These are phyloP conservation scores for Chelon auratus DNA, from an alignment of 2,797 vertebrate genomes.

Conservation along the genomic window DNA sequence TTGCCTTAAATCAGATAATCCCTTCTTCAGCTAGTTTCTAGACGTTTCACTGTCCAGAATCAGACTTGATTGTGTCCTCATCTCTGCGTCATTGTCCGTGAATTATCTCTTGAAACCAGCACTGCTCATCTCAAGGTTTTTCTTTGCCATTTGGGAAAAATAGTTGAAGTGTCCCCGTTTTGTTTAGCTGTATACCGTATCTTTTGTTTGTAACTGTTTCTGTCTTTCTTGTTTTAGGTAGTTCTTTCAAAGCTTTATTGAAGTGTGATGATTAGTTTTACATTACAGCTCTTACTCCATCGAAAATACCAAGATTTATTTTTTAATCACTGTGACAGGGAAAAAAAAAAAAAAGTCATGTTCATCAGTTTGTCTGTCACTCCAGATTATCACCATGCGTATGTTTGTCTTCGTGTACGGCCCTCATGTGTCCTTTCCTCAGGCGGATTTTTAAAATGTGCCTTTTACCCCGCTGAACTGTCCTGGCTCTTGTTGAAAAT, in stretches of 20 bases:
- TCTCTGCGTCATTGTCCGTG: constrained; percentile 21
- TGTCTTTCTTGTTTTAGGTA: constrained; percentile 37
- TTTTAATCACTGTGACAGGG: constrained; percentile 11
- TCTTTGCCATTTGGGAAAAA: constrained; percentile 45
- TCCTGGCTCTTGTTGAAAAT: constrained; percentile 45
- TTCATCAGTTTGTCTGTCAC: constrained; percentile 25
- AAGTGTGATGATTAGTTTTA: constrained; percentile 50
- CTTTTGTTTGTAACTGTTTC: constrained; percentile 19
- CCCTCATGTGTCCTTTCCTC: constrained; percentile 4
- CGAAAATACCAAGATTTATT: constrained; percentile 2
- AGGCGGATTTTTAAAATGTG: constrained; percentile 59
- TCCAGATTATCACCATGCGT: constrained; percentile 12
- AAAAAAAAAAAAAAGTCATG: background rate
- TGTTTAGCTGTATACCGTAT: constrained; percentile 26
- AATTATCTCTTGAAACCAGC: constrained; percentile 41
- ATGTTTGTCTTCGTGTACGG: constrained; percentile 29
- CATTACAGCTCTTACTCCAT: constrained; percentile 29
- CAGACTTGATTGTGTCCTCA: constrained; percentile 21
- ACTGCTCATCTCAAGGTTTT: constrained; percentile 50
- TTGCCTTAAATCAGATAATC: constrained; percentile 39
- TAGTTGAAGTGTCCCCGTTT: constrained; percentile 40
- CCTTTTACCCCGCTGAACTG: constrained; percentile 70
- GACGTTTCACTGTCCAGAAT: constrained; percentile 31
- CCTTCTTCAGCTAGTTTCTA: constrained; percentile 16
- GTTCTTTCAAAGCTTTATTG: constrained; percentile 22